Conservation (phyloP, 1,140 invertebrate genomes). For the Diabrotica virgifera region DNA sequence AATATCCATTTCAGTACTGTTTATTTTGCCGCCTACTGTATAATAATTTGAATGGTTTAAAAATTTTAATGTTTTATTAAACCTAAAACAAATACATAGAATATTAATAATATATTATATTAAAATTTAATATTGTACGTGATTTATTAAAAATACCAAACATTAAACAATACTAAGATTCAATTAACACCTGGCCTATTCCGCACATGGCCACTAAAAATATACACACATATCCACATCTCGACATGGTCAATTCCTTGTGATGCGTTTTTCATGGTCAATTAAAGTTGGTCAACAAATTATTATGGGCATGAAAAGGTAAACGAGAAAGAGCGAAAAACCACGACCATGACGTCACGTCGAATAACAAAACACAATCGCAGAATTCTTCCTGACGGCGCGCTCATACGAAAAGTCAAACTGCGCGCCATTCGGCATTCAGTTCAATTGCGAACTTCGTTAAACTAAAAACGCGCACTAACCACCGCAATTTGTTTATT, state of each 20-base stretch:
- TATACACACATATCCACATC: too few relatives aligned
- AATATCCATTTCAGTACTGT: too few relatives aligned
- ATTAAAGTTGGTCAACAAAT: not conserved
- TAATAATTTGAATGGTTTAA: too few relatives aligned
- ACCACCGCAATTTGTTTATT: not conserved
- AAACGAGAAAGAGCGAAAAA: conserved; percentile 12
- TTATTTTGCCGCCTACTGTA: too few relatives aligned
- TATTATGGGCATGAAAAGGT: conserved; percentile 16
- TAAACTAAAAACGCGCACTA: conserved; percentile 11
- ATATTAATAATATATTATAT: too few relatives aligned
- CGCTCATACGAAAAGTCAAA: conserved; percentile 12
- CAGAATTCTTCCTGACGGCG: conserved; percentile 1
- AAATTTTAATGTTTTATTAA: too few relatives aligned
- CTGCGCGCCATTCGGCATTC: conserved; percentile 12
- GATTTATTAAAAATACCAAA: too few relatives aligned
- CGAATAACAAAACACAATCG: not conserved
- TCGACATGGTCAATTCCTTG: conserved; percentile 12
- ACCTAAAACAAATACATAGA: too few relatives aligned
- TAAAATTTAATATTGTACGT: too few relatives aligned
- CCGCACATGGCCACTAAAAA: too few relatives aligned
- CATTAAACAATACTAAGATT: too few relatives aligned
- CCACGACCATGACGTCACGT: conserved; percentile 8
- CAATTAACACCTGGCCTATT: too few relatives aligned
- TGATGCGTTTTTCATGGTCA: conserved; percentile 15
- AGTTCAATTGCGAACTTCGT: conserved; percentile 14